Percentiles rank a stretch among this genome's conserved stretches.
Conservation (phyloP, 2,797 vertebrate genomes). For the Sebastes cheni region DNA sequence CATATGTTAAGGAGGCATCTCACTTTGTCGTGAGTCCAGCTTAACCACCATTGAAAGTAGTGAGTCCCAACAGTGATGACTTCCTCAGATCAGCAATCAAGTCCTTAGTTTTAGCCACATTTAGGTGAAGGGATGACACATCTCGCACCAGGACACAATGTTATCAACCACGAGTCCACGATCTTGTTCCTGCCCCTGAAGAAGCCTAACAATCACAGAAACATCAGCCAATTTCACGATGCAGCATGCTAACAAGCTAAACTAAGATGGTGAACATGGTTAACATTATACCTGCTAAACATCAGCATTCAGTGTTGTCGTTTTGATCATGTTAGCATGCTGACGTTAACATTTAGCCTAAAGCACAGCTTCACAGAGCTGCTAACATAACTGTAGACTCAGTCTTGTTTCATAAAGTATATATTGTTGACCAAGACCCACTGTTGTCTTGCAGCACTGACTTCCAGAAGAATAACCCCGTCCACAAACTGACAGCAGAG, state of each 20-base stretch:
- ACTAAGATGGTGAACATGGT: background rate
- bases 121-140: too few species aligned
- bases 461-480: slow-evolving; percentile 95
- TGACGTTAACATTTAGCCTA: background rate
- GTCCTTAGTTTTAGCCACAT: too few species aligned
- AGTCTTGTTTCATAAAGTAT: background rate
- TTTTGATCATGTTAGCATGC: background rate
- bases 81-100: too few species aligned
- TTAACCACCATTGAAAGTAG: accelerated
- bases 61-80: too few species aligned
- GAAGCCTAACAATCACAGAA: too few species aligned
- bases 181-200: too few species aligned
- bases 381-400: too few species aligned
- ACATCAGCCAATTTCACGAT: too few species aligned
- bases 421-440: background rate
- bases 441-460: slow-evolving; percentile 85
- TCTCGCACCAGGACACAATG: too few species aligned
- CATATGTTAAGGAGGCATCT: too few species aligned
- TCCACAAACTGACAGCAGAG: slow-evolving; percentile 93
- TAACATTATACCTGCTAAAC: background rate
- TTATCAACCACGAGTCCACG: too few species aligned
- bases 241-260: background rate
- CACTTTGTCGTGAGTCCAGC: too few species aligned
- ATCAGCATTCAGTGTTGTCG: background rate
- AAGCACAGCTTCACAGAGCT: background rate